Base-by-base conservation (phyloP, 2,113 vertebrate genomes). In the Heterochromis multidens region DNA sequence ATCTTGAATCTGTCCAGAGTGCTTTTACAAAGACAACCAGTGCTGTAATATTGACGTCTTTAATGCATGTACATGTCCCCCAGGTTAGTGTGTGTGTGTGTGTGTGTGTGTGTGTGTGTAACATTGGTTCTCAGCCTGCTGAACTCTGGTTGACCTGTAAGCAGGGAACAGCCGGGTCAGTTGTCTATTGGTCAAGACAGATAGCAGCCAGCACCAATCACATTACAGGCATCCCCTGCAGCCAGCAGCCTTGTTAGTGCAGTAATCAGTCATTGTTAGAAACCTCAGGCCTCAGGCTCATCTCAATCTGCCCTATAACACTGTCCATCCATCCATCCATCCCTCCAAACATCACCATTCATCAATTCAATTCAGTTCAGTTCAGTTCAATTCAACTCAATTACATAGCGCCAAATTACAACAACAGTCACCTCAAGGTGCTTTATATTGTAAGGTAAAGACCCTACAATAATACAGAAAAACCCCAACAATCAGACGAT, bases 181-280 rank as follows among this genome's bases (percentile, higher is more conserved):
- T 93, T 95, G 94, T 95, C 95, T 94, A 94, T 95, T 95, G 96
- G 95, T 92, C 81, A 90, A 93, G 95, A 96, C 91, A 94, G 94
- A 96, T 95, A 90, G 94, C 67, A 70, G 83, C 93, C 89, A 92
- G 89, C 89, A 93, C 93, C 94, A 96, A 95, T 96, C 92, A 88
- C 93, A 96, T 96, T 96, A 96, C 88, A 93, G 77, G 88, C 90
- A 91, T 94, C 94, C 93, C 95, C 94, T 94, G 81, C 92, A 95
- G 95, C 95, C 90, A 86, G 92, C 83, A 92, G 92, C 91, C 94
- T 96, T 94, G 93, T 96, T 96, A 95, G 93, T 93, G 94, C 90
- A 92, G 92, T 94, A 91, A 96, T 96, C 94, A 93, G 65, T 96
- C 95, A 95, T 96, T 94, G 94, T 95, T 96, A 95, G 91, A 76